phyloP scores from a whole-genome alignment of 2,888 invertebrate genomes.

The Cephus nigrinus region DNA sequence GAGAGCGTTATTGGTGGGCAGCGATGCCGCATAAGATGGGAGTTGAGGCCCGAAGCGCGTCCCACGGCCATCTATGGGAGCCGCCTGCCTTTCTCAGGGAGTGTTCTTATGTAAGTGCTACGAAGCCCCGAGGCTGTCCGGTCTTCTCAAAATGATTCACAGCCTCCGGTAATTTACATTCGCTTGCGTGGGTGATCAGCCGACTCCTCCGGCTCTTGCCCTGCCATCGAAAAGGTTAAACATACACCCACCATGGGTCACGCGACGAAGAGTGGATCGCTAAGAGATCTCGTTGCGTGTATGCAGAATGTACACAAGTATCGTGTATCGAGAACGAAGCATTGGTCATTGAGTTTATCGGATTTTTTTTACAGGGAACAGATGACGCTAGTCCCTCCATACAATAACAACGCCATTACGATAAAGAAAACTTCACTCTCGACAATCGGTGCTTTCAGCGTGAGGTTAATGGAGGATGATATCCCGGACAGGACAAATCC shows the following conservation, averaged over 20 bases:
- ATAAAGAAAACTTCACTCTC: background rate
- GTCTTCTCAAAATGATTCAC: constrained; percentile 62
- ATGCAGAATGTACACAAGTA: background rate
- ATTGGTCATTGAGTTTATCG: background rate
- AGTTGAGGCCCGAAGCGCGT: constrained; percentile 59
- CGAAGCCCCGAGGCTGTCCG: constrained; percentile 35
- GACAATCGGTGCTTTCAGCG: background rate
- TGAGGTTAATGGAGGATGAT: background rate
- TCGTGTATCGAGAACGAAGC: background rate
- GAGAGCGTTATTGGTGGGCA: constrained; percentile 51
- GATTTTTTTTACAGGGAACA: background rate
- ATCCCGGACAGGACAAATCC: background rate
- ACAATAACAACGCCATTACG: background rate
- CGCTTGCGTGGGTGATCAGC: constrained; percentile 58
- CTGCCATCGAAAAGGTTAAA: constrained; percentile 61
- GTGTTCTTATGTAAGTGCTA: constrained; percentile 33
- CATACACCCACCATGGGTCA: constrained; percentile 61
- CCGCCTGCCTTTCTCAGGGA: constrained; percentile 58
- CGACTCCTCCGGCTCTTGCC: constrained; percentile 21
- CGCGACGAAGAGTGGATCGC: constrained; percentile 34
- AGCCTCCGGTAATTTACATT: constrained; percentile 66
- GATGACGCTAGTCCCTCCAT: background rate
- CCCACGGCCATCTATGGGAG: constrained; percentile 63
- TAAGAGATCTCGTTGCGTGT: background rate
- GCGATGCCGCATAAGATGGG: constrained; percentile 46